Evolutionary conservation across 2,113 vertebrate genomes (phyloP), one percentile per base, ranked within the genome.

Genomic region (Opisthocomus hoazin): DNA sequence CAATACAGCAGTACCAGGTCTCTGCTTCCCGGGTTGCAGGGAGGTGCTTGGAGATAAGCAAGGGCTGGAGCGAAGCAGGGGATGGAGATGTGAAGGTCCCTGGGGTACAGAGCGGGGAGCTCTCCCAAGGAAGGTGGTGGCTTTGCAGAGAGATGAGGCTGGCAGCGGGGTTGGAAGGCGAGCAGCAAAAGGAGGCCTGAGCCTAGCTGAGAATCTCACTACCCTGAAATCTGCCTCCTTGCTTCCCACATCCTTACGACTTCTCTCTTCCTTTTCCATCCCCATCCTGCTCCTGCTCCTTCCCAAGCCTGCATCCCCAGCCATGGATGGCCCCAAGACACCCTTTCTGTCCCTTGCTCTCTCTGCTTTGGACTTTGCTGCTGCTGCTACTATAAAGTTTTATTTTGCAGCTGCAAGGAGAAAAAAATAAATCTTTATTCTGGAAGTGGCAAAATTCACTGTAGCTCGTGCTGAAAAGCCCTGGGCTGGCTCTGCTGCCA

Each of bases 401-500:
- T 50, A 41, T 81, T 81, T 70, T 66, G 69, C 46, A 89, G n/a
- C 60, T 90, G 76, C 1, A 19, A 86, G 30, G 46, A 53, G 30
- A 77, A 60, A 11, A 91, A 74, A 89, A 86, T 65, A 87, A 89
- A 89, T 78, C 81, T 63, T 81, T 22, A 3, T 77, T 74, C 56
- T 54, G 17, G 46, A 48, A 17, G 37, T 75, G 74, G 56, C 43
- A 89, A 91, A 87, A 84, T 70, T 84, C 36, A 61, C 90, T 66
- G 60, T 23, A 70, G 58, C 37, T 84, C 4, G 1, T 54, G 46
- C 76, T 94, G 75, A 77, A 83, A 84, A 77, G 41, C 45, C 64
- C 66, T 45, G 89, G 85, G 37, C 71, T 92, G 71, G 20, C 54
- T 77, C 50, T 92, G 86, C 54, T 73, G 83, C 85, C 37, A 80